Evolutionary conservation across 2,113 vertebrate genomes (phyloP).

Genomic region (Sander lucioperca): DNA sequence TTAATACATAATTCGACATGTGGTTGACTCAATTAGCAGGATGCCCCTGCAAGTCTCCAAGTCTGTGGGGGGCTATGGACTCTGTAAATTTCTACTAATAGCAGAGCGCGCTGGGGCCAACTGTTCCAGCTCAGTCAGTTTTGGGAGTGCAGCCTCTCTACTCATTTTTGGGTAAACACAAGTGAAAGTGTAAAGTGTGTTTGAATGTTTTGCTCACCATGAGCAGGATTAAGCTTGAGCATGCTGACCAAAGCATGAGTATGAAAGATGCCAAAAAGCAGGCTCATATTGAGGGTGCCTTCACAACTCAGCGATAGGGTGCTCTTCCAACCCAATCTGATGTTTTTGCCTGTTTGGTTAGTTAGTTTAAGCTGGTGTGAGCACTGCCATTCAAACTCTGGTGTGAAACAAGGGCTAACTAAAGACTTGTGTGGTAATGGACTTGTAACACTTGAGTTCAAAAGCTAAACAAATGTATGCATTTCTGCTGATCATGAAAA

Average conservation of each 20-base stretch:
- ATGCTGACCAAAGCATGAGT: not conserved
- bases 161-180: slow-evolving; percentile 21
- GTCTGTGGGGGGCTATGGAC: slow-evolving; percentile 17
- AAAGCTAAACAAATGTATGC: not conserved
- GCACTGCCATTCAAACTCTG: not conserved
- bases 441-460: not conserved
- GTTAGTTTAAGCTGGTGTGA: not conserved
- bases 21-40: slow-evolving; percentile 77
- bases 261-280: not conserved
- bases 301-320: not conserved
- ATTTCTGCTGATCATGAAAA: not conserved
- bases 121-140: slow-evolving; percentile 19
- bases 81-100: slow-evolving; percentile 46
- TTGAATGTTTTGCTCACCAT: not conserved
- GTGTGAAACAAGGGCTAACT: not conserved
- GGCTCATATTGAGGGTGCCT: not conserved
- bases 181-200: not conserved
- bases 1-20: slow-evolving; percentile 79
- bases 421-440: not conserved
- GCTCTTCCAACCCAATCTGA: not conserved
- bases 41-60: slow-evolving; percentile 53
- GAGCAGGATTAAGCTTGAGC: not conserved
- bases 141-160: not conserved
- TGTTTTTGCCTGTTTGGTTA: not conserved
- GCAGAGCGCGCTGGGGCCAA: slow-evolving; percentile 3